Percentiles rank a stretch among this genome's conserved stretches.
Evolutionary conservation across 2,797 vertebrate genomes (phyloP).

Genomic region (Sarcophilus harrisii): DNA sequence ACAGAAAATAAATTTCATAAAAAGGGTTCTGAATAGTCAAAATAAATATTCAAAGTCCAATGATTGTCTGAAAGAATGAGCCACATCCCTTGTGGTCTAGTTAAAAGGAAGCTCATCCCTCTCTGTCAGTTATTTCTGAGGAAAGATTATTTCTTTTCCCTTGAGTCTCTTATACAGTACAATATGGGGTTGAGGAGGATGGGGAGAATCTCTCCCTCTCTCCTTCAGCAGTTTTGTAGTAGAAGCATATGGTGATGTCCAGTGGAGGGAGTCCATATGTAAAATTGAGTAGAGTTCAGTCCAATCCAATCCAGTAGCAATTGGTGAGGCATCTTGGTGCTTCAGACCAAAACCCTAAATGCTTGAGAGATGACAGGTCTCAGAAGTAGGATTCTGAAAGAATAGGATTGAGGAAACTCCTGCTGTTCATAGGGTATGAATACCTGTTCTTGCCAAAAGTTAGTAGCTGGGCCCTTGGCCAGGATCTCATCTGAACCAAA

Average conservation of each 20-base stretch:
- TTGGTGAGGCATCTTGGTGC: neutral
- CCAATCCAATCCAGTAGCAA: neutral
- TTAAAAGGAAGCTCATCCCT: neutral
- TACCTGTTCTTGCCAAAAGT: neutral
- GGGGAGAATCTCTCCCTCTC: neutral
- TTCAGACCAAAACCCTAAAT: neutral
- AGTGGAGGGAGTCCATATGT: neutral
- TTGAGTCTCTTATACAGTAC: neutral
- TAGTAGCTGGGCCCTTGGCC: neutral
- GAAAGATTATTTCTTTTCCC: neutral
- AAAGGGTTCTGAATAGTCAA: neutral
- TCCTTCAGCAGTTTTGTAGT: neutral
- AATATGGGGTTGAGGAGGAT: neutral
- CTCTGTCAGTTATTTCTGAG: neutral
- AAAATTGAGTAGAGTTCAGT: neutral
- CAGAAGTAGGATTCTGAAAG: neutral
- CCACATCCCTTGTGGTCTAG: neutral
- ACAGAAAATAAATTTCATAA: neutral
- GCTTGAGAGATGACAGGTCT: neutral
- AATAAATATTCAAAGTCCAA: neutral
- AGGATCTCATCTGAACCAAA: neutral
- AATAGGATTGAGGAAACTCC: neutral
- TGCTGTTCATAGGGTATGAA: neutral
- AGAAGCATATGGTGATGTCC: neutral
- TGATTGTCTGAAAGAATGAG: constrained; percentile 4